Evolutionary conservation across 2,113 vertebrate genomes (phyloP).

Genomic region (Chauna torquata): DNA sequence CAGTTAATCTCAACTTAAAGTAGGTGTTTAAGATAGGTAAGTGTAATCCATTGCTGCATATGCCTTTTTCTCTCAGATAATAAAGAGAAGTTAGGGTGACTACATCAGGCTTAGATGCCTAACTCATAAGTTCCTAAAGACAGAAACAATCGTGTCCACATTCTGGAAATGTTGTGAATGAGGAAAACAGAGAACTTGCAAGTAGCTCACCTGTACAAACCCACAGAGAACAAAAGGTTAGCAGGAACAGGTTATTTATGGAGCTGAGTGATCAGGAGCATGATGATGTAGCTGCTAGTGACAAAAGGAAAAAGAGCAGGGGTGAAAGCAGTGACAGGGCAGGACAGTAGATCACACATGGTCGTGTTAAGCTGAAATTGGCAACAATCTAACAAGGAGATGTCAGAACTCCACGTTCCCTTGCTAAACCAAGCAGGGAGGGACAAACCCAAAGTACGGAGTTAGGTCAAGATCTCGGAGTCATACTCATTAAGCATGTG

Average conservation of each 20-base stretch:
- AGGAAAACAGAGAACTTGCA: not conserved
- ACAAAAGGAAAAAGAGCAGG: conserved; percentile 12
- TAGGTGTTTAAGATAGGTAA: not conserved
- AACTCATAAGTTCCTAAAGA: not conserved
- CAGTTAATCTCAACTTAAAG: not conserved
- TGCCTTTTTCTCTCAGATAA: not conserved
- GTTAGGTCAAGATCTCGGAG: conserved; percentile 6
- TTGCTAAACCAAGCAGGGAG: not conserved
- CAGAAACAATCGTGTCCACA: not conserved
- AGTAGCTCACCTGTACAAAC: not conserved
- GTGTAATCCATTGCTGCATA: not conserved
- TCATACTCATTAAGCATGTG: not conserved
- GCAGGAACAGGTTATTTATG: conserved; percentile 15
- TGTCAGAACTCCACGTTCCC: not conserved
- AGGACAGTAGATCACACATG: not conserved
- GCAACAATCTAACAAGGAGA: not conserved
- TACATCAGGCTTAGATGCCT: not conserved
- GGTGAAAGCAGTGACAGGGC: not conserved
- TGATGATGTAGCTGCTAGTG: not conserved
- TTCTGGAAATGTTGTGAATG: not conserved
- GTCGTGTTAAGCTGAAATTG: conserved; percentile 1
- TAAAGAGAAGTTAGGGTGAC: not conserved
- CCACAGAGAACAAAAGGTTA: not conserved
- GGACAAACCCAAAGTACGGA: not conserved
- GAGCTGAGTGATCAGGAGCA: not conserved